Evolutionary conservation across 1,140 invertebrate species (phyloP).

Genomic region (Drosophila kurseongensis): DNA sequence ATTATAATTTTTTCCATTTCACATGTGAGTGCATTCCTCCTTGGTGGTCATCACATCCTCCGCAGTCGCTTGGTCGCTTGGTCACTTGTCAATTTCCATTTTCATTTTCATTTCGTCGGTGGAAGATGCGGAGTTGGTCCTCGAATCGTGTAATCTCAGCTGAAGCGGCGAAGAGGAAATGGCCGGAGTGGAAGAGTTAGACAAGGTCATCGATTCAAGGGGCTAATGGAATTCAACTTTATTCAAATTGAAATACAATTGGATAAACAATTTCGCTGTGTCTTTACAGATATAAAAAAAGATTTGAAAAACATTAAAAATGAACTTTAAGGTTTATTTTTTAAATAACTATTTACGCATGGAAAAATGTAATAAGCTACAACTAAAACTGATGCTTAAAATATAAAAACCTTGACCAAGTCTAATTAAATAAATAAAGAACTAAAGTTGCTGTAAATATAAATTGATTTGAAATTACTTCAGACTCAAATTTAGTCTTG

Average conservation of each 20-base stretch:
- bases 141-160: conserved; percentile 25
- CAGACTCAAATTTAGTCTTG: too few relatives aligned
- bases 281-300: too few relatives aligned
- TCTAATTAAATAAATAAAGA: too few relatives aligned
- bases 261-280: too few relatives aligned
- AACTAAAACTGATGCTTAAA: too few relatives aligned
- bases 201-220: conserved; percentile 29
- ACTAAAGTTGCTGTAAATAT: too few relatives aligned
- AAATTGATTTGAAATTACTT: too few relatives aligned
- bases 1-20: conserved; percentile 84
- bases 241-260: conserved; percentile 12
- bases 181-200: not conserved
- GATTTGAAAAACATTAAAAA: too few relatives aligned
- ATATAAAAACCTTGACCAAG: too few relatives aligned
- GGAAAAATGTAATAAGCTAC: too few relatives aligned
- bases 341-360: too few relatives aligned
- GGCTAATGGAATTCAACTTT: not conserved
- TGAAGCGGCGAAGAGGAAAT: not conserved
- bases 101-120: conserved; percentile 61
- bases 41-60: conserved; percentile 31
- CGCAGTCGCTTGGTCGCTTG: conserved; percentile 12
- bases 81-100: conserved; percentile 77
- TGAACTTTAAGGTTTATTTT: not conserved
- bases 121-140: conserved; percentile 2
- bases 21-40: conserved; percentile 78